Conservation (phyloP, 2,888 invertebrate species). For the Pomacea canaliculata region DNA sequence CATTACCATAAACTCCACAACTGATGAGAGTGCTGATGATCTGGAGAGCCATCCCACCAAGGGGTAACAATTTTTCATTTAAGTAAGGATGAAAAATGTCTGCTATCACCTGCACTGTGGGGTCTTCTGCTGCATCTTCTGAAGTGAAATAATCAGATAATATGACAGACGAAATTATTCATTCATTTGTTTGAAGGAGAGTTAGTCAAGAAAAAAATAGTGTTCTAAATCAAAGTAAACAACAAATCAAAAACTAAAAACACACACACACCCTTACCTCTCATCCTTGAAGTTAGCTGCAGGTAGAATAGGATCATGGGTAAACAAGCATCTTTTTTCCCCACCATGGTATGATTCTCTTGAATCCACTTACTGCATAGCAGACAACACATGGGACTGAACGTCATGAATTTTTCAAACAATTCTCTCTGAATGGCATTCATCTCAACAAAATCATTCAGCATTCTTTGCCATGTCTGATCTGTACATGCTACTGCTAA, state of each 20-base stretch:
- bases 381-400: conserved; percentile 19
- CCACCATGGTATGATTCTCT: background rate
- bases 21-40: conserved; percentile 13
- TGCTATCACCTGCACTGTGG: background rate
- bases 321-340: background rate
- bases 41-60: background rate
- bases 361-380: conserved; percentile 14
- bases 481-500: conserved; percentile 28
- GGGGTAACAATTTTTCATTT: background rate
- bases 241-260: too few species aligned
- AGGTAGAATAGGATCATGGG: conserved; percentile 11
- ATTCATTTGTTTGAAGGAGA: too few species aligned
- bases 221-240: too few species aligned
- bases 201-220: too few species aligned
- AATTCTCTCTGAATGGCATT: conserved; percentile 11
- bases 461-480: conserved; percentile 18
- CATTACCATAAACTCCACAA: background rate
- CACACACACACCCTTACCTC: conserved; percentile 2
- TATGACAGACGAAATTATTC: background rate
- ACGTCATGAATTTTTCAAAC: conserved; percentile 27
- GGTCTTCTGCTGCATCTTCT: conserved; percentile 4
- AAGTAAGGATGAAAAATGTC: background rate
- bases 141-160: background rate
- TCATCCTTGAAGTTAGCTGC: background rate
- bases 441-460: conserved; percentile 12